A percentile compares a stretch with the other conserved stretches of the same genome.
These are phyloP conservation scores for Aspidoscelis tigris DNA, from an alignment of 2,113 vertebrate species.

Conservation along the genomic window DNA sequence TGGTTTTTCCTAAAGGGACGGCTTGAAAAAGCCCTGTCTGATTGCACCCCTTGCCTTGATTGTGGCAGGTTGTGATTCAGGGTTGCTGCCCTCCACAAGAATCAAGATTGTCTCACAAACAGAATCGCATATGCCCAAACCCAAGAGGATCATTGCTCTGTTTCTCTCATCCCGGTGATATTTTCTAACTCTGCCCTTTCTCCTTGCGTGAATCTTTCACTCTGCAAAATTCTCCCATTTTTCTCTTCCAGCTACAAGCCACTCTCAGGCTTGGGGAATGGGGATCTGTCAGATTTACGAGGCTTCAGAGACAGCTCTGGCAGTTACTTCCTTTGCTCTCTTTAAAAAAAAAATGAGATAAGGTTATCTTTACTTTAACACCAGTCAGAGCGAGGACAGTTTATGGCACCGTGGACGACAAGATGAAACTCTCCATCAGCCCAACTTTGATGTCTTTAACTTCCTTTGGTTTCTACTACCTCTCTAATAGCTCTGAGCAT, in stretches of 20 bases:
- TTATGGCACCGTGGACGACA: conserved; percentile 55
- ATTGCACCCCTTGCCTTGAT: too few species aligned
- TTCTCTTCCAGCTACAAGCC: conserved; percentile 44
- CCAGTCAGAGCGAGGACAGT: conserved; percentile 67
- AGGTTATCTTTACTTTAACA: conserved; percentile 72
- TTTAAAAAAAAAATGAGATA: conserved; percentile 61
- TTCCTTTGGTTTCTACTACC: not conserved
- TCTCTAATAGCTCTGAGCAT: not conserved
- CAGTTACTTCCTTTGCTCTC: conserved; percentile 36
- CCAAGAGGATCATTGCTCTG: not conserved
- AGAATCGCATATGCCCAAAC: too few species aligned
- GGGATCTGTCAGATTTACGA: conserved; percentile 67
- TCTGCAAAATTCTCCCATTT: conserved; percentile 20
- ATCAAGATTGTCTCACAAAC: too few species aligned
- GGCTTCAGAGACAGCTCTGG: conserved; percentile 60
- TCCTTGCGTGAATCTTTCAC: not conserved
- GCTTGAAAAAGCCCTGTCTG: too few species aligned
- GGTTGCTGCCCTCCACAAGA: too few species aligned
- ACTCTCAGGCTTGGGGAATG: not conserved
- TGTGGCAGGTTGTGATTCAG: too few species aligned
- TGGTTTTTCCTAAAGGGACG: too few species aligned
- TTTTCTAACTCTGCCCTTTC: too few species aligned
- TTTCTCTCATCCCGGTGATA: not conserved
- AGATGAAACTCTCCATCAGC: conserved; percentile 40
- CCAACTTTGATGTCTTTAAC: conserved; percentile 62